Evolutionary conservation across 2,797 vertebrate genomes (phyloP), one percentile per base, ranked within the genome.

Genomic region (Erithacus rubecula): DNA sequence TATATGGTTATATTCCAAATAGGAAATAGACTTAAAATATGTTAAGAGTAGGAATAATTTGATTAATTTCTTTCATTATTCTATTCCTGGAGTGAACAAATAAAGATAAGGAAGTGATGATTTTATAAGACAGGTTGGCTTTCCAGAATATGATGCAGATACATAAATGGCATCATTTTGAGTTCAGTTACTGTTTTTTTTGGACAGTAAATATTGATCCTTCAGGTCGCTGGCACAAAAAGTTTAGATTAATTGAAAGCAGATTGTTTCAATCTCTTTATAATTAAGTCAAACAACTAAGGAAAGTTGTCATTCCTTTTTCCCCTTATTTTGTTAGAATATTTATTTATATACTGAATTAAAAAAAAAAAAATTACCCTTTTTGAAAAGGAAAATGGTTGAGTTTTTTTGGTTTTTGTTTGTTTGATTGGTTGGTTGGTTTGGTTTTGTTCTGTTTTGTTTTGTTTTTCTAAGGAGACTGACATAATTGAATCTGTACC

Each of bases 51-150:
- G 11, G 11, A 19, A 62, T 6, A 78, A n/a, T n/a, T n/a, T n/a
- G 11, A 8, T 7, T 89, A 0, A 63, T 89, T 93, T 87, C 27
- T 80, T 95, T 88, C 34, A 67, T 90, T 95, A 76, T 68, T 80
- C 11, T 81, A 1, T 87, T 86, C 21, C 56, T 90, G 43, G 51
- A 37, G 22, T 84, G 23, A 27, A 20, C 67, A 89, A 67, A 86
- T 49, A 95, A 89, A 70, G 41, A 70, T 89, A 92, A 93, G 53
- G 69, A 89, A 94, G 20, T 46, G 23, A 56, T 62, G 23, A 92
- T 51, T 95, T 95, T 65, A 34, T 71, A 63, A 62, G 22, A 29
- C 3, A 18, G 3, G 3, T 26, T 39, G 14, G 41, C 24, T 47
- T 90, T 88, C 81, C 72, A 92, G 21, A 79, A 82, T 41, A 74